Evolutionary conservation across 2,888 invertebrate genomes (phyloP), one percentile per base, ranked within the genome.

Genomic region (Apomyelois bistriatella): DNA sequence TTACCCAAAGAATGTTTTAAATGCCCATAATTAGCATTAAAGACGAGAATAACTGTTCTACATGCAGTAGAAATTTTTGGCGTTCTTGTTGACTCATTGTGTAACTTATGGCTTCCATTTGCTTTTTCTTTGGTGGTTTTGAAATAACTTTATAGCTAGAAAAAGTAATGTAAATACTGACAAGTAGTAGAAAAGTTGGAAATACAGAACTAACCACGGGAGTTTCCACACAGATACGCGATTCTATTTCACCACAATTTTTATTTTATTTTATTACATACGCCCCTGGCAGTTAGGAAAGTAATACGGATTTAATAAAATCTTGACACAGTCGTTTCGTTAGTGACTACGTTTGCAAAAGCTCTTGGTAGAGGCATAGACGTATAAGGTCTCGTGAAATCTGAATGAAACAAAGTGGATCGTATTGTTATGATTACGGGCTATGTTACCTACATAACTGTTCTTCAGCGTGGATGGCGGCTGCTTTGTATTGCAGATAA

Each of bases 11-110:
- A 46, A 46, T 46, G 35, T 46, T 46, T 46, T 12, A 35, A 32
- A 46, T 46, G 46, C 32, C 46, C 46, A 46, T 46, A 46, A 46
- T 46, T 46, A 32, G 32, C 46, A 46, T 46, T 32, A 46, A 4
- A 32, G 13, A 13, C 16, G 32, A 10, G 15, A 15, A 6, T 32
- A 32, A 32, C 43, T 46, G 43, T 32, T 10, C 15, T 12, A 32
- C 46, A 32, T 16, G 13, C 43, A 13, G 15, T 13, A 32, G 32
- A 32, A 46, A 46, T 46, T 32, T 46, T 46, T 16, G 46, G 32
- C 8, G 43, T 46, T 46, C 32, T 32, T 15, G 15, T 30, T 30
- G 7, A 16, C 15, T 15, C 10, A 13, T 46, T 46, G 46, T 15
- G 46, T 46, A 32, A 46, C 28, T 17, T 16, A 17, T 41, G 16